Base-by-base conservation (phyloP, 2,888 invertebrate species). In the Schizaphis graminum region DNA sequence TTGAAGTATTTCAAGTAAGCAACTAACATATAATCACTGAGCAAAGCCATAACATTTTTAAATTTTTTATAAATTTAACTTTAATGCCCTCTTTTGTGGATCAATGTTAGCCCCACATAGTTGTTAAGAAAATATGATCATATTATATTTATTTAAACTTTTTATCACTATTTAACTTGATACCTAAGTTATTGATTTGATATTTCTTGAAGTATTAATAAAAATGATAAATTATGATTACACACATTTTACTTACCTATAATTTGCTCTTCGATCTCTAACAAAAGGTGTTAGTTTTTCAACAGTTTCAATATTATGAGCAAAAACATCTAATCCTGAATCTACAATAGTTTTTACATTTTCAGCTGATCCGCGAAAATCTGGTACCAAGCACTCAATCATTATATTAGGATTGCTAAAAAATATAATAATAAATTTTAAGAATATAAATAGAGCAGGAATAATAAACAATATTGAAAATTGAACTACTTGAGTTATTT, bases 251-350 rank as follows among this genome's bases (percentile, higher is more conserved):
- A 93, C 93, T 95, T 96, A 97, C 96, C 96, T 96, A 95, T 98
- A 99, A 96, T 97, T 97, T 26, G 99, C 99, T 94, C 99, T 97
- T 53, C 98, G 97, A 96, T 99, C 99, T 94, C 99, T 97, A 1
- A 99, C 99, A 96, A 97, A 98, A 10, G 98, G 98, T 88, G 99
- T 99, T 67, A 99, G 96, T 95, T 97, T 96, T 95, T 98, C 98
- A 0, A 99, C 99, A 0, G 99, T 99, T 96, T 99, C 99, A 77
- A 99, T 98, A 96, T 99, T 99, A 96, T 99, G 99, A 0, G 99
- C 99, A 96, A 98, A 99, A 67, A 99, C 99, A 96, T 99, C 99
- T 0, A 99, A 96, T 0, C 98, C 98, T 94, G 98, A 97, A 41
- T 96, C 96, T 0, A 98, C 98, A 94, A 99, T 97, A 0, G 96